These are phyloP conservation scores for Leucoma salicis DNA, from an alignment of 2,888 invertebrate species.

Conservation along the genomic window DNA sequence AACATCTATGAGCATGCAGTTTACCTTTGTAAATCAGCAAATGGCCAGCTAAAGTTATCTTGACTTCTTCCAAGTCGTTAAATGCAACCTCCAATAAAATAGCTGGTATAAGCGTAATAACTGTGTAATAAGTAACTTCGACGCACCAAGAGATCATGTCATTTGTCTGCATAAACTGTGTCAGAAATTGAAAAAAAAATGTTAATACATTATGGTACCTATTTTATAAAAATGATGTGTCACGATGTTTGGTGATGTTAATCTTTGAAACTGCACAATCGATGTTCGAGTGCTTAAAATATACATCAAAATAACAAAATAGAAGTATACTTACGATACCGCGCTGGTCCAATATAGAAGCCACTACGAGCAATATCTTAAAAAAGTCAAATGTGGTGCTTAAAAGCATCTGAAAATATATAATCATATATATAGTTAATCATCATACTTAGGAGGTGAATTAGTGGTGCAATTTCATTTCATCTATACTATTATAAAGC, in stretches of 20 bases:
- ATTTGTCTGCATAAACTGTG: background rate
- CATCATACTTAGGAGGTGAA: no score
- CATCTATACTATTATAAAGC: no score
- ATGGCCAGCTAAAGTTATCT: background rate
- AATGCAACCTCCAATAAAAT: constrained; percentile 1
- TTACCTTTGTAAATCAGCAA: constrained; percentile 4
- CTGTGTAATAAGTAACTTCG: background rate
- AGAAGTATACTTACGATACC: background rate
- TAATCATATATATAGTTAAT: no score
- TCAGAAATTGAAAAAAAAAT: background rate
- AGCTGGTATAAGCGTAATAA: background rate
- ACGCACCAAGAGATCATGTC: background rate
- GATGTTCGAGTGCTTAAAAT: no score
- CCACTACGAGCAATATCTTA: background rate
- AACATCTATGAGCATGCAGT: background rate
- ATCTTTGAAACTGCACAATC: no score
- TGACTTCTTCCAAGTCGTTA: constrained; percentile 1
- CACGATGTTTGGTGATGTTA: no score
- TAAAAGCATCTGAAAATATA: background rate
- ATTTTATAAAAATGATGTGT: no score
- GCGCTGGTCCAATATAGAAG: background rate
- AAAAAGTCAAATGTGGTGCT: background rate
- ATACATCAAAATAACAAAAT: no score
- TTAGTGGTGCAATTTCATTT: no score
- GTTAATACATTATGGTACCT: background rate